Percentiles rank a stretch among this genome's conserved stretches.
Evolutionary conservation across 1,140 invertebrate genomes (phyloP).

Genomic region (Meloidogyne exigua): DNA sequence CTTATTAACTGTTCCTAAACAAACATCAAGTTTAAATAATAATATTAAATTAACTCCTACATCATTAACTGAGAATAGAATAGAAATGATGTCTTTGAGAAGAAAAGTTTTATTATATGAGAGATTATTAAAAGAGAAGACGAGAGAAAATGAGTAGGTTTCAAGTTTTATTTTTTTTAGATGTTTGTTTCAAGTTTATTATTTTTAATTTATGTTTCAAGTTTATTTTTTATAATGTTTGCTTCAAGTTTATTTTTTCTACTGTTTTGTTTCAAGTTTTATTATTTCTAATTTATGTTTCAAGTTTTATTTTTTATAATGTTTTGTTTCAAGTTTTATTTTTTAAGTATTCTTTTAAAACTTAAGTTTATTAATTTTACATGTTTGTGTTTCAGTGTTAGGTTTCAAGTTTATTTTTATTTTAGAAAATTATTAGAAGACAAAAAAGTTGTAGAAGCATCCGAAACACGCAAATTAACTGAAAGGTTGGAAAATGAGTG

Average conservation of each 20-base stretch:
- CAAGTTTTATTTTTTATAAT: too few relatives aligned
- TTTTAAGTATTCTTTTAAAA: too few relatives aligned
- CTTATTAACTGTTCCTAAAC: constrained; percentile 17
- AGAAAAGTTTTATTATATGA: constrained; percentile 48
- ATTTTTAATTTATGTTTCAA: constrained; percentile 14
- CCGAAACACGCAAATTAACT: constrained; percentile 36
- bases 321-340: constrained; percentile 4
- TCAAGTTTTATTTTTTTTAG: too few relatives aligned
- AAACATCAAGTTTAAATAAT: not conserved
- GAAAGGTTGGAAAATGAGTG: constrained; percentile 44
- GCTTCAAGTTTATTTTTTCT: constrained; percentile 15
- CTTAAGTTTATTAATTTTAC: too few relatives aligned
- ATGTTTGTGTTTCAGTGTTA: not conserved
- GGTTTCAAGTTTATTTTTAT: constrained; percentile 11
- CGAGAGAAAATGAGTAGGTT: constrained; percentile 46
- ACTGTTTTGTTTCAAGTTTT: too few relatives aligned
- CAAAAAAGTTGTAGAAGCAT: constrained; percentile 40
- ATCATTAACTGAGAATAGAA: constrained; percentile 25
- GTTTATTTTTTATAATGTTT: not conserved
- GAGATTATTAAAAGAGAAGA: constrained; percentile 45
- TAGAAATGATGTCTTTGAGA: constrained; percentile 38
- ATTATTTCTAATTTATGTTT: too few relatives aligned
- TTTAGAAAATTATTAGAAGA: constrained; percentile 43
- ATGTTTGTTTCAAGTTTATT: constrained; percentile 4
- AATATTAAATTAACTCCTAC: not conserved